Conservation (phyloP, 2,888 invertebrate genomes). For the Galerucella calmariensis region DNA sequence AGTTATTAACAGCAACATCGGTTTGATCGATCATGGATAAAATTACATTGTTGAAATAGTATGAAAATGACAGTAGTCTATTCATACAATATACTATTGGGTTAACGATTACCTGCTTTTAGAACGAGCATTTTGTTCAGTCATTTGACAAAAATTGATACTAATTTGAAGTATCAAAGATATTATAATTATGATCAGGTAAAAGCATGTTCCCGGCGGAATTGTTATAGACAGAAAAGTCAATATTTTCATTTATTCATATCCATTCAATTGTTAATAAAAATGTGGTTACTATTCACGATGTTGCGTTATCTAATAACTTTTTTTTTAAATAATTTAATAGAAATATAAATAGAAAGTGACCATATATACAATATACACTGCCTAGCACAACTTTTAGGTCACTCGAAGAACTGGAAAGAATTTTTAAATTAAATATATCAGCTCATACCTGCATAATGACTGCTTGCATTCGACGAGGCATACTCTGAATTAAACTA, state of each 20-base stretch:
- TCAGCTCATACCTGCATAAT: too few species aligned
- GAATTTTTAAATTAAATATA: too few species aligned
- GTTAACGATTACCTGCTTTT: slow-evolving; percentile 33
- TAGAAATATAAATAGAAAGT: neutral
- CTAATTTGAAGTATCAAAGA: slow-evolving; percentile 46
- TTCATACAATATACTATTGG: slow-evolving; percentile 20
- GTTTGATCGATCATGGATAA: slow-evolving; percentile 51
- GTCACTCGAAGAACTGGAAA: too few species aligned
- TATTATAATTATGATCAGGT: slow-evolving; percentile 39
- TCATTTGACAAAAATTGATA: slow-evolving; percentile 49
- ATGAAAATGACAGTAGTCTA: slow-evolving; percentile 43
- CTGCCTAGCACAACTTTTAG: too few species aligned
- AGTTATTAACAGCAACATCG: slow-evolving; percentile 42
- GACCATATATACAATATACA: too few species aligned
- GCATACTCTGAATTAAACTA: neutral
- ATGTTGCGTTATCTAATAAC: too few species aligned
- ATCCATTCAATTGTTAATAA: too few species aligned
- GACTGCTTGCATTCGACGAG: neutral
- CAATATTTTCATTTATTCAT: neutral
- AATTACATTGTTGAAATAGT: slow-evolving; percentile 50
- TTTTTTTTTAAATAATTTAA: too few species aligned
- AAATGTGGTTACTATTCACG: too few species aligned
- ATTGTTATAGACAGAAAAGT: neutral
- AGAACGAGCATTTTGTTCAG: slow-evolving; percentile 51
- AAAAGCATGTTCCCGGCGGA: neutral